Conservation (phyloP, 2,888 invertebrate genomes). For the Acanthosepion esculentum region DNA sequence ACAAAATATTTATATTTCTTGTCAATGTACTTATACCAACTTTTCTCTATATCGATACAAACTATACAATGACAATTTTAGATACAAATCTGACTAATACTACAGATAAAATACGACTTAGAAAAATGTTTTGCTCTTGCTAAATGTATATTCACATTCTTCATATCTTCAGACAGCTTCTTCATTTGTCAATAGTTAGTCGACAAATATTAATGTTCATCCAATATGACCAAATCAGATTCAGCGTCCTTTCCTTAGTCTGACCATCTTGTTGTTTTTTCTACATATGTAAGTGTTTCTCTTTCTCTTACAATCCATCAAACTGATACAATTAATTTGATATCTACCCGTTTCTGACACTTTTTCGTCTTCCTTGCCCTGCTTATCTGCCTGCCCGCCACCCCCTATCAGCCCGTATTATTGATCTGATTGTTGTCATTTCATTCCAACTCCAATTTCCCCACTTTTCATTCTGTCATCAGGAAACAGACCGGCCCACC, state of each 20-base stretch:
- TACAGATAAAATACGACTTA: too few relatives aligned
- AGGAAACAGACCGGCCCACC: not conserved
- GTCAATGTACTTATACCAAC: too few relatives aligned
- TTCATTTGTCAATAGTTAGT: too few relatives aligned
- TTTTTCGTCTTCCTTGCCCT: not conserved
- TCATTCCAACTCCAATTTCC: not conserved
- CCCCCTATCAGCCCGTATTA: not conserved
- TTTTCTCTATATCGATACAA: too few relatives aligned
- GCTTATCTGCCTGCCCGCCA: not conserved
- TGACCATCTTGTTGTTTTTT: not conserved
- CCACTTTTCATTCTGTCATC: not conserved
- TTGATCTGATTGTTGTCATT: not conserved
- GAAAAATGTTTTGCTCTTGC: too few relatives aligned
- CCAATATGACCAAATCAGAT: not conserved
- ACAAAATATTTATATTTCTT: too few relatives aligned
- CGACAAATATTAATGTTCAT: not conserved
- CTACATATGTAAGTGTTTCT: not conserved
- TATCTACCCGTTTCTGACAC: not conserved
- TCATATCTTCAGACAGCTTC: too few relatives aligned
- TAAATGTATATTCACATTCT: too few relatives aligned
- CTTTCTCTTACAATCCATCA: not conserved
- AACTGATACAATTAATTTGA: not conserved
- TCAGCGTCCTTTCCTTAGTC: not conserved
- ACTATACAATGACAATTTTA: too few relatives aligned
- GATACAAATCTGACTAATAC: too few relatives aligned